A percentile compares a stretch with the other conserved stretches of the same genome.
Conservation (phyloP, 2,113 vertebrate species). For the Heptranchias perlo region DNA sequence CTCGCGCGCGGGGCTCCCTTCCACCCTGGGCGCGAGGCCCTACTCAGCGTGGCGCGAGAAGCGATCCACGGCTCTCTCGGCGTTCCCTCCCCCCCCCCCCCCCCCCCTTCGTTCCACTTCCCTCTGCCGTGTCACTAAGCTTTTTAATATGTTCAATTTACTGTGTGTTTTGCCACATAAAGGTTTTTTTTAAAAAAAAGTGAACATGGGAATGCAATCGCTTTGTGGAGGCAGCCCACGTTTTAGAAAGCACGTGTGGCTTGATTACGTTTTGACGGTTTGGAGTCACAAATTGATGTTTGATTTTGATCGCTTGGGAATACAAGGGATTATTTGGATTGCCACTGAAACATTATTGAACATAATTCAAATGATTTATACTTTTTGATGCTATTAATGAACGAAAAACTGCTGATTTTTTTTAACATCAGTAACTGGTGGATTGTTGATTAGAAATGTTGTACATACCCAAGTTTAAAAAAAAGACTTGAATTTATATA, state of each 20-base stretch:
- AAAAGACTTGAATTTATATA: neutral
- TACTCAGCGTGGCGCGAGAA: neutral
- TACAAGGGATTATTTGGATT: neutral
- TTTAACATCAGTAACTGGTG: neutral
- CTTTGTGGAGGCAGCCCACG: neutral
- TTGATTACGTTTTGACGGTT: neutral
- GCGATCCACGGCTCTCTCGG: too few relatives aligned
- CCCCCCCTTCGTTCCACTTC: fast-evolving
- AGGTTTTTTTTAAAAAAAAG: neutral
- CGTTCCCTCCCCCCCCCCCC: neutral
- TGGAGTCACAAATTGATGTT: neutral
- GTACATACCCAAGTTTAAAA: neutral
- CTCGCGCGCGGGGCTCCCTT: too few relatives aligned
- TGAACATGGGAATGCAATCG: neutral
- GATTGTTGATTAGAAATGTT: neutral
- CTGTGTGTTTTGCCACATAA: neutral
- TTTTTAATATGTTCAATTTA: neutral
- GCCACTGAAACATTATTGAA: neutral
- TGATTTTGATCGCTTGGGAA: neutral
- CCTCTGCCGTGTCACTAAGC: too few relatives aligned
- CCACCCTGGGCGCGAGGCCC: neutral
- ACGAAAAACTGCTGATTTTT: neutral
- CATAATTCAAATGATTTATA: neutral
- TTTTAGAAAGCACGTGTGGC: neutral
- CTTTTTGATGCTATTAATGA: neutral